Evolutionary conservation across 2,113 vertebrate genomes (phyloP), one percentile per base, ranked within the genome.

Genomic region (Callipepla squamata): DNA sequence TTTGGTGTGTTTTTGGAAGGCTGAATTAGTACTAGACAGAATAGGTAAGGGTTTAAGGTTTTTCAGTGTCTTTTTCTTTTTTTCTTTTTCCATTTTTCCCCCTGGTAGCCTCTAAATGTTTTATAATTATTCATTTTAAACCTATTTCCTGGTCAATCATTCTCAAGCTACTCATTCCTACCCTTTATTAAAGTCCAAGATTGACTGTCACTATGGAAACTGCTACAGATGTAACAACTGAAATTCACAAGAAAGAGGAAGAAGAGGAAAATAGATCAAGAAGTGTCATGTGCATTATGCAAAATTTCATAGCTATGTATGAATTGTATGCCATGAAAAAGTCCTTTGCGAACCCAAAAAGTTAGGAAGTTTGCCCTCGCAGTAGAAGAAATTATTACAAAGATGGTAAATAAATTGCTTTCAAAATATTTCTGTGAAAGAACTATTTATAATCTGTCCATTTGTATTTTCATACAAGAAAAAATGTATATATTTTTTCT

Each of bases 151-250:
- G 80, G 83, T 87, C 91, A 96, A 82, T 95, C 57, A 75, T 91
- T 93, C 80, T 67, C 79, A 96, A 93, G 53, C 19, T 84, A 80
- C 57, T 88, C 66, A 26, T 59, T 58, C 44, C 44, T 53, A 80
- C 51, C 40, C 74, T 91, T 96, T 80, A 95, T 34, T 88, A 89
- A 92, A 96, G 72, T 92, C 83, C 87, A 94, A 80, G 95, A 96
- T 62, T 89, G 95, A 79, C 61, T 93, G 94, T 97, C 96, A 88
- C 95, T 94, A 95, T 95, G 95, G 96, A 97, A 97, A 97, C 94
- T 80, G 81, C 57, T 93, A 94, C 82, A 97, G 77, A 94, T 69
- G 38, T 89, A 94, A 83, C 90, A 95, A 83, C 83, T 97, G 65
- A 61, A 94, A 92, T 90, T 88, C 80, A 92, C 67, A 93, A 93